A percentile compares a stretch with the other conserved stretches of the same genome.
Evolutionary conservation across 2,113 vertebrate genomes (phyloP).

Genomic region (Merops nubicus): DNA sequence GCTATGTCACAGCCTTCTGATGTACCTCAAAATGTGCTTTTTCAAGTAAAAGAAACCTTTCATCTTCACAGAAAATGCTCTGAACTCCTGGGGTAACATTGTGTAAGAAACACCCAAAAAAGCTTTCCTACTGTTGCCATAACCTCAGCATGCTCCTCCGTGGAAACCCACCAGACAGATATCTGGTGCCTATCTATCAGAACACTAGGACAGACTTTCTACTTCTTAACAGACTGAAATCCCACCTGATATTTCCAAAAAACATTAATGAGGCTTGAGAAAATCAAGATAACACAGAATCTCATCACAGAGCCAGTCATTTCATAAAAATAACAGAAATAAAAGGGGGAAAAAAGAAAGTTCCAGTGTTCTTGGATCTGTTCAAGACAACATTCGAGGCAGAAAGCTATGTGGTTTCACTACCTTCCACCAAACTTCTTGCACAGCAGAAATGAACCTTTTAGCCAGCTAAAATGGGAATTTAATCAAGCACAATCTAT

Average conservation of each 20-base stretch:
- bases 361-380: background rate
- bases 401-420: background rate
- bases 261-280: background rate
- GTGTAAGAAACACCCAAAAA: background rate
- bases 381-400: background rate
- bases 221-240: background rate
- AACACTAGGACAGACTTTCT: background rate
- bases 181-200: background rate
- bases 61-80: background rate
- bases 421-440: background rate
- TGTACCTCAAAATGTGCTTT: background rate
- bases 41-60: background rate
- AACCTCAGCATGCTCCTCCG: fast-evolving
- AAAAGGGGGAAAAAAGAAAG: background rate
- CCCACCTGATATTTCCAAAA: background rate
- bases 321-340: background rate
- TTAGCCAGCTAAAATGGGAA: background rate
- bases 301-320: background rate
- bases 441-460: background rate
- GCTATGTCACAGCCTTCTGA: background rate
- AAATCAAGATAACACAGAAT: background rate
- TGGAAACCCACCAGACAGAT: background rate
- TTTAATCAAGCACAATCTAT: background rate
- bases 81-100: background rate
- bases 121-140: background rate